phyloP scores from a whole-genome alignment of 1,140 invertebrate genomes.

The Sminthurides bifidus region DNA sequence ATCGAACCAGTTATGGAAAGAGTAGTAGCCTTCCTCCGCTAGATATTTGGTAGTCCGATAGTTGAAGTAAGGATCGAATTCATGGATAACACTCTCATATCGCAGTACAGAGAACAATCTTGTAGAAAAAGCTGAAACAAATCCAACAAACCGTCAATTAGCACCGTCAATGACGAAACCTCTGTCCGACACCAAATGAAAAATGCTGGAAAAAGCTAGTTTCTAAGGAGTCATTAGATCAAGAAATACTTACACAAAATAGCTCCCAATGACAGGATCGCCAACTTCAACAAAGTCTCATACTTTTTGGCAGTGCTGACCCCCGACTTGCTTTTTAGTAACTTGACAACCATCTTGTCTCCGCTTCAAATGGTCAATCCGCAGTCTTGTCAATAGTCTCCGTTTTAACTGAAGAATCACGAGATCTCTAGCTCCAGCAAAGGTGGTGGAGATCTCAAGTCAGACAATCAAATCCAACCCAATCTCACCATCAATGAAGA shows the following conservation, averaged over 20 bases:
- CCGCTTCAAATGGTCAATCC: no score
- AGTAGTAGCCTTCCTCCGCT: conserved; percentile 92
- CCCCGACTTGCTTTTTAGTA: conserved; percentile 26
- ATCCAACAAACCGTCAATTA: conserved; percentile 11
- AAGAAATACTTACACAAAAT: conserved; percentile 69
- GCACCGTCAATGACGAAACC: neutral
- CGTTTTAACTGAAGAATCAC: no score
- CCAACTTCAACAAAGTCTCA: conserved; percentile 83
- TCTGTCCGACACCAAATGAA: conserved; percentile 1
- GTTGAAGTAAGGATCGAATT: conserved; percentile 99
- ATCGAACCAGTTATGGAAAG: conserved; percentile 83
- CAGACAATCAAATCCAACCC: no score
- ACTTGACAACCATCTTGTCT: conserved; percentile 23
- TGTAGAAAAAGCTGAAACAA: conserved; percentile 79
- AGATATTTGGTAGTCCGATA: conserved; percentile 91
- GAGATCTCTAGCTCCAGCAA: no score
- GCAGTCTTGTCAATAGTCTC: no score
- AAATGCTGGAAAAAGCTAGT: neutral
- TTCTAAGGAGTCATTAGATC: neutral
- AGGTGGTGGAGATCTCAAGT: no score
- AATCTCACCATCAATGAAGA: no score
- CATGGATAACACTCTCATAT: conserved; percentile 96
- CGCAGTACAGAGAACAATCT: conserved; percentile 90
- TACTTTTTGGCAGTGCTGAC: conserved; percentile 67
- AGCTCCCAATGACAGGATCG: conserved; percentile 78